A percentile compares a stretch with the other conserved stretches of the same genome.
Evolutionary conservation across 64 coral and sea anemone genomes (phyloP).

Genomic region (Platygyra sinensis): DNA sequence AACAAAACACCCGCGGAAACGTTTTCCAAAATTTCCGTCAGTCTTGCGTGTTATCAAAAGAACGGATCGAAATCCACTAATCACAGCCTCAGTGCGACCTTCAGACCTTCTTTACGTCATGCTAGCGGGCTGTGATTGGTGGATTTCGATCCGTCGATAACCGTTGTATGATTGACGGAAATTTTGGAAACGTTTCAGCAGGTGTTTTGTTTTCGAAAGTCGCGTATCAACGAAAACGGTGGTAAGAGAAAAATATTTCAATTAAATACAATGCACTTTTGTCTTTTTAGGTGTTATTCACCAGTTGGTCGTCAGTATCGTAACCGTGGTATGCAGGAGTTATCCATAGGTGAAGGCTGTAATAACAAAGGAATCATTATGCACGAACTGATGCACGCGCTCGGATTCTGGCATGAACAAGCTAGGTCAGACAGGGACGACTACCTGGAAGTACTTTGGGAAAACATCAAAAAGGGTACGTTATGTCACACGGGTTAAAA

Average conservation of each 20-base stretch:
- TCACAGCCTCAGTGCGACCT: no score
- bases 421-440: slow-evolving; percentile 62
- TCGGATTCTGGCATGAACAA: slow-evolving; percentile 76
- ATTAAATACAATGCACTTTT: background rate
- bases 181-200: no score
- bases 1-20: no score
- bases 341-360: slow-evolving; percentile 55
- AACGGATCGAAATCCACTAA: no score
- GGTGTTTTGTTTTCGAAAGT: no score
- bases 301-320: slow-evolving; percentile 36
- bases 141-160: no score
- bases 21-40: no score
- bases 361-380: slow-evolving; percentile 46
- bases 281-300: slow-evolving; percentile 37
- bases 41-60: no score
- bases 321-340: slow-evolving; percentile 5
- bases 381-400: slow-evolving; percentile 58
- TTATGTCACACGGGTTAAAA: background rate
- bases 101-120: no score
- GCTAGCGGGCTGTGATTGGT: no score
- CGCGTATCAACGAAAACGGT: no score
- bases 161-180: no score
- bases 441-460: slow-evolving; percentile 51
- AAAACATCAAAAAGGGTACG: slow-evolving; percentile 50
- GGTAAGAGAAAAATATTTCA: background rate